Percentiles rank a stretch among this genome's conserved stretches.
phyloP scores from a whole-genome alignment of 2,888 invertebrate species.

The Hemicrepidius hirtus region DNA sequence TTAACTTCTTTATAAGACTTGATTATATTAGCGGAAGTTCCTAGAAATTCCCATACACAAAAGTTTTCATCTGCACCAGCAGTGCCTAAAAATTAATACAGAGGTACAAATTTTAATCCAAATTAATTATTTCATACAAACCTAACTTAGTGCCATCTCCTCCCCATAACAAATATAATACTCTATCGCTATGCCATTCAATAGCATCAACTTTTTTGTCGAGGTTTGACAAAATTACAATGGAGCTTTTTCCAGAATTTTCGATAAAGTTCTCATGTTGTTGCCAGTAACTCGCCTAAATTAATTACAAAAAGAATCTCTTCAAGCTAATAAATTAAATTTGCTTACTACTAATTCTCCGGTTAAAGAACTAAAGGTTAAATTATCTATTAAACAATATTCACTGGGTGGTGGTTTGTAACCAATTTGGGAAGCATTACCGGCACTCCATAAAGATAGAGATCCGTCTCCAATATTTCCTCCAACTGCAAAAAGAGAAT shows the following conservation, averaged over 20 bases:
- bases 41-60: constrained; percentile 43
- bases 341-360: constrained; percentile 42
- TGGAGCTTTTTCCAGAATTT: constrained; percentile 1
- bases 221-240: constrained; percentile 30
- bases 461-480: constrained; percentile 5
- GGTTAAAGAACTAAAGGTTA: constrained; percentile 38
- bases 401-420: constrained; percentile 11
- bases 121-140: constrained; percentile 1
- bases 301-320: not conserved
- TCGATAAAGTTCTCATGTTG: not conserved
- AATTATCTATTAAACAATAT: constrained; percentile 12
- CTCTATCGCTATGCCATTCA: constrained; percentile 39
- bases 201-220: constrained; percentile 35
- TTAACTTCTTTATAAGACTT: constrained; percentile 11
- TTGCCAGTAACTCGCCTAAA: constrained; percentile 44
- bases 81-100: constrained; percentile 31
- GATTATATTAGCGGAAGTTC: not conserved
- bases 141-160: constrained; percentile 33
- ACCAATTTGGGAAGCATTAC: constrained; percentile 12
- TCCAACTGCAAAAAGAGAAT: constrained; percentile 26
- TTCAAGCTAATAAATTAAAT: not conserved
- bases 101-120: not conserved
- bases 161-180: constrained; percentile 39
- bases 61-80: constrained; percentile 43
- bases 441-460: constrained; percentile 25